Conservation (phyloP, 2,797 vertebrate species). For the Clarias fuscus region DNA sequence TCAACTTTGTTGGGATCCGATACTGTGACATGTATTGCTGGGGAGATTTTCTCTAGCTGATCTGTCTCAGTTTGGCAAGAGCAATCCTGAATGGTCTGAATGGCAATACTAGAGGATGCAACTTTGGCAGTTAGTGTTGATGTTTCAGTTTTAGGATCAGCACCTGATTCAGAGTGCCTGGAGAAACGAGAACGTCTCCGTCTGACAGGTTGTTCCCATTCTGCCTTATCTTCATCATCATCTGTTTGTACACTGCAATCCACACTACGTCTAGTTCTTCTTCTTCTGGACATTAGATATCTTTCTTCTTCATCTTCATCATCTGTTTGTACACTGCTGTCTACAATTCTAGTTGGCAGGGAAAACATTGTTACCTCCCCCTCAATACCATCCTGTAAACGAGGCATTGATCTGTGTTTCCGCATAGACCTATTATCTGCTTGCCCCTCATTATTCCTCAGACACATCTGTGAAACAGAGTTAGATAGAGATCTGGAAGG, state of each 20-base stretch:
- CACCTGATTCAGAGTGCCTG: conserved; percentile 81
- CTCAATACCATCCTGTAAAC: conserved; percentile 84
- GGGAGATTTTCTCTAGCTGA: conserved; percentile 86
- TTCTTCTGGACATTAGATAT: conserved; percentile 85
- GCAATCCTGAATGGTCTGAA: conserved; percentile 95
- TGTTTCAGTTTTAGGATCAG: conserved; percentile 74
- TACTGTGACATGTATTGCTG: conserved; percentile 92
- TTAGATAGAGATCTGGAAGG: conserved; percentile 84
- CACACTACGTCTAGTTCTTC: conserved; percentile 84
- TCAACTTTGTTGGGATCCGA: conserved; percentile 92
- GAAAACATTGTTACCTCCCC: conserved; percentile 78
- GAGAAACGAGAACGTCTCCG: conserved; percentile 88
- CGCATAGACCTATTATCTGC: conserved; percentile 84
- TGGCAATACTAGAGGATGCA: conserved; percentile 84
- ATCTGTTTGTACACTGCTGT: conserved; percentile 95
- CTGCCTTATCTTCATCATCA: conserved; percentile 87
- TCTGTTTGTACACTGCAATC: conserved; percentile 98
- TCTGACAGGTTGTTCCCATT: conserved; percentile 91
- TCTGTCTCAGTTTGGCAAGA: conserved; percentile 95
- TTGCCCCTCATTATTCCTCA: conserved; percentile 83
- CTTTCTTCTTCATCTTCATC: conserved; percentile 94
- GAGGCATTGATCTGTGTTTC: conserved; percentile 95
- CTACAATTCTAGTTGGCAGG: conserved; percentile 81
- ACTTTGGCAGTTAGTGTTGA: conserved; percentile 62
- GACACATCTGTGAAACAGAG: conserved; percentile 92